Evolutionary conservation across 2,113 vertebrate species (phyloP).

Genomic region (Collichthys lucidus): DNA sequence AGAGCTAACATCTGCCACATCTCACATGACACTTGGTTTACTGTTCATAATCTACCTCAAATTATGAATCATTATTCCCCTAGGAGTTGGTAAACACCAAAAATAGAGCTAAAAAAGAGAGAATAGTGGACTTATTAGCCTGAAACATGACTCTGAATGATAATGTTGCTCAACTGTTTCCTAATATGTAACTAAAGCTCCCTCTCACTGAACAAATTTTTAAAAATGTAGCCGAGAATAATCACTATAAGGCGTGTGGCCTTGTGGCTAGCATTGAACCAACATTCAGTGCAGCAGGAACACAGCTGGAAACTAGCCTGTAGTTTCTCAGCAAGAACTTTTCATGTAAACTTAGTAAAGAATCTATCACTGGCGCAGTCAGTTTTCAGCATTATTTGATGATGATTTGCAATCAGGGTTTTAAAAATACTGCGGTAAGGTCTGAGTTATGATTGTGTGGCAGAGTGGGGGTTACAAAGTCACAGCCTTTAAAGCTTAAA

Average conservation of each 20-base stretch:
- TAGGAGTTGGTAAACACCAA: not conserved
- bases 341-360: not conserved
- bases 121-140: not conserved
- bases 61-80: not conserved
- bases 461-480: too few species aligned
- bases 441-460: not conserved
- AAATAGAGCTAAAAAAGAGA: not conserved
- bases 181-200: too few species aligned
- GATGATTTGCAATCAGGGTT: slow-evolving; percentile 17
- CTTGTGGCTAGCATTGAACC: too few species aligned
- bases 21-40: not conserved
- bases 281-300: not conserved
- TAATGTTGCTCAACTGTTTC: not conserved
- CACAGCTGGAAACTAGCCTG: not conserved
- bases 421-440: slow-evolving; percentile 1
- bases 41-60: not conserved
- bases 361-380: not conserved
- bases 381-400: not conserved
- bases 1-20: not conserved
- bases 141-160: not conserved
- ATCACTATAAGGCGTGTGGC: too few species aligned
- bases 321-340: not conserved
- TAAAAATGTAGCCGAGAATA: too few species aligned
- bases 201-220: too few species aligned
- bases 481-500: not conserved